These are phyloP conservation scores for Holothuria leucospilota DNA, from an alignment of 53 echinoderm and acorn worm species.

Conservation along the genomic window DNA sequence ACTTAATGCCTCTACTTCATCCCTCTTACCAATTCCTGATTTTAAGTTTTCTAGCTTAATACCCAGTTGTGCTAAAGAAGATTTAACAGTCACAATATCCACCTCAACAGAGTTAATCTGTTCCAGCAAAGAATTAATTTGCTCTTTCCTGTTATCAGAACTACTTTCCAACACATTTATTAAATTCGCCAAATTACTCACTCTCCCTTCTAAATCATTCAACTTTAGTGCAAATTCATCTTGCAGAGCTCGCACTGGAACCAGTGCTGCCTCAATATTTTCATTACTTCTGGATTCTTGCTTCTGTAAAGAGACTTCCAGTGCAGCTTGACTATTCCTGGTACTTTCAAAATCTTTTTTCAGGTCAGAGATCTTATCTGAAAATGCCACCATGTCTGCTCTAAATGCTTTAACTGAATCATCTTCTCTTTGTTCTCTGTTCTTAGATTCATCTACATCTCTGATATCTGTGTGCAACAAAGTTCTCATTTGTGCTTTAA, in stretches of 20 bases:
- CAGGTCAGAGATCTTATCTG: constrained; percentile 35
- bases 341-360: constrained; percentile 23
- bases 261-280: constrained; percentile 25
- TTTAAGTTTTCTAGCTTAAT: not conserved
- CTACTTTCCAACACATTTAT: constrained; percentile 28
- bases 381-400: constrained; percentile 47
- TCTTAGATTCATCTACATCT: constrained; percentile 10
- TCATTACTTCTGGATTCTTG: not conserved
- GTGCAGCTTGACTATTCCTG: constrained; percentile 24
- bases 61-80: not conserved
- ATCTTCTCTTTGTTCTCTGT: not conserved
- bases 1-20: not conserved
- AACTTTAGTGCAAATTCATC: constrained; percentile 8
- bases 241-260: not conserved
- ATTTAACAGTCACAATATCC: constrained; percentile 16
- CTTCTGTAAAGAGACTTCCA: not conserved
- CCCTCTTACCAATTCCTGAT: not conserved
- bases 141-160: not conserved
- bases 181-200: not conserved
- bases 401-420: constrained; percentile 18
- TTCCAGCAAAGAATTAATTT: constrained; percentile 12
- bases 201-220: constrained; percentile 14
- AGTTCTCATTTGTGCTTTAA: constrained; percentile 48
- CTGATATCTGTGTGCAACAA: constrained; percentile 8
- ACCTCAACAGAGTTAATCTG: constrained; percentile 42